A percentile compares a stretch with the other conserved stretches of the same genome.
Evolutionary conservation across 2,113 vertebrate species (phyloP).

Genomic region (Hirundichthys speculiger): DNA sequence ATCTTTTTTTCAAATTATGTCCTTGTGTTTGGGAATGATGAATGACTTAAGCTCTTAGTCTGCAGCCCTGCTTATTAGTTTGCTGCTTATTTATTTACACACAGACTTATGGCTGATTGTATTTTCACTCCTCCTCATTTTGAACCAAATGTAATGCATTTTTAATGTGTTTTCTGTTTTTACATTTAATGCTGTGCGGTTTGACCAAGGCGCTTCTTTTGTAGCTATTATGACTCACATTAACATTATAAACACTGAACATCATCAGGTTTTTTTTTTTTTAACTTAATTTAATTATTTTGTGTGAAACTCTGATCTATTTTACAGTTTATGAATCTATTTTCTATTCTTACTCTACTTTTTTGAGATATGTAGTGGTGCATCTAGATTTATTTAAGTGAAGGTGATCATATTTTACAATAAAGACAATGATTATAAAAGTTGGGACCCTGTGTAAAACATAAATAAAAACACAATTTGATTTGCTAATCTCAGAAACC

Average conservation of each 20-base stretch:
- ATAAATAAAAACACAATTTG: too few relatives aligned
- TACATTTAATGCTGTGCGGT: slow-evolving; percentile 51
- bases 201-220: slow-evolving; percentile 41
- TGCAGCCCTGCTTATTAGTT: slow-evolving; percentile 57
- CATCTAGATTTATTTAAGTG: neutral
- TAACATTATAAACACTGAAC: too few relatives aligned
- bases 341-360: too few relatives aligned
- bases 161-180: slow-evolving; percentile 64
- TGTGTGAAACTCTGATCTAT: neutral
- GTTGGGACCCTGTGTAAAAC: too few relatives aligned
- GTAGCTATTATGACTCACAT: neutral
- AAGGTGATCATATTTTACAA: too few relatives aligned
- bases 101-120: slow-evolving; percentile 49
- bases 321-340: neutral
- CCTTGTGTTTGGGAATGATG: slow-evolving; percentile 42
- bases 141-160: slow-evolving; percentile 53
- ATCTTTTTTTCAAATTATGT: slow-evolving; percentile 57
- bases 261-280: too few relatives aligned
- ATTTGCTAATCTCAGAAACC: too few relatives aligned
- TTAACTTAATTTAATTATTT: neutral
- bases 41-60: slow-evolving; percentile 43
- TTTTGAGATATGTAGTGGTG: too few relatives aligned
- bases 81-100: slow-evolving; percentile 66
- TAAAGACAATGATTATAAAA: too few relatives aligned
- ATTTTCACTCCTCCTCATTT: slow-evolving; percentile 61